These are phyloP conservation scores for Grammomys dolichurus DNA, from an alignment of 2,113 vertebrate species.

Conservation along the genomic window DNA sequence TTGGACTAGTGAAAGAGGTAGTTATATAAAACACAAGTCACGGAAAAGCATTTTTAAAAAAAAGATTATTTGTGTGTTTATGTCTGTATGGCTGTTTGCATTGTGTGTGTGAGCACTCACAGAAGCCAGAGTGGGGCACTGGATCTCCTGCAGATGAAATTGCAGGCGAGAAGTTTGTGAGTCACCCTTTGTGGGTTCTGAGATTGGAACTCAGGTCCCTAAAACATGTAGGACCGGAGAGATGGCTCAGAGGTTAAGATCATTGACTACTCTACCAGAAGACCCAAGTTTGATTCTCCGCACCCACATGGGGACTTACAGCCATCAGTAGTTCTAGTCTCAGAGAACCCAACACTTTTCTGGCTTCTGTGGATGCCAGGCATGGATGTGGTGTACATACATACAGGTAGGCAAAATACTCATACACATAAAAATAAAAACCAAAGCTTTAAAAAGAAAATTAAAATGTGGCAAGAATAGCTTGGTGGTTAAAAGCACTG, in stretches of 20 bases:
- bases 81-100: not conserved
- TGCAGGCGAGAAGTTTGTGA: not conserved
- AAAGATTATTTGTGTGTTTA: not conserved
- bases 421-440: not conserved
- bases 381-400: not conserved
- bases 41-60: not conserved
- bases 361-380: not conserved
- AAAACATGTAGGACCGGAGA: not conserved
- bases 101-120: not conserved
- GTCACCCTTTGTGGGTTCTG: no score
- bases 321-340: not conserved
- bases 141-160: not conserved
- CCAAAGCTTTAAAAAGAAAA: not conserved
- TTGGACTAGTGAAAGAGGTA: slow-evolving; percentile 95
- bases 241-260: not conserved
- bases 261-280: not conserved
- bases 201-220: not conserved
- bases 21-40: not conserved
- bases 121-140: not conserved
- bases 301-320: not conserved
- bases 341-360: not conserved
- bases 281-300: not conserved
- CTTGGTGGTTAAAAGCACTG: not conserved
- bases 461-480: not conserved
- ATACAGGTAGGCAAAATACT: not conserved